These are phyloP conservation scores for Meteorus cinctellus DNA, from an alignment of 2,888 invertebrate genomes.

Conservation along the genomic window DNA sequence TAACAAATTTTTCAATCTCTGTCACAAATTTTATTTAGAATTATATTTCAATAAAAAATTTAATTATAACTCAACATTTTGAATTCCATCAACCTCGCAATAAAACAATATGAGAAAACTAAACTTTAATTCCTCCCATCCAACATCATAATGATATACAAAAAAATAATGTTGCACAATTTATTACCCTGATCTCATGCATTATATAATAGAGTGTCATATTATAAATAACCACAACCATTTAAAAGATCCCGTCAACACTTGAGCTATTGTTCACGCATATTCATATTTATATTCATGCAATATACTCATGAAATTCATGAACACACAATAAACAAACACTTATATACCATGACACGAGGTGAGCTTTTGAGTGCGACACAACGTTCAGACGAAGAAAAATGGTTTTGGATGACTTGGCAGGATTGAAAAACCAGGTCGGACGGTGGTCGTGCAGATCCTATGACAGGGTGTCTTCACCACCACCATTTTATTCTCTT, in stretches of 20 bases:
- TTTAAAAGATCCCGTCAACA: conserved; percentile 13
- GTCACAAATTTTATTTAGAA: too few relatives aligned
- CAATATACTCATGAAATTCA: background rate
- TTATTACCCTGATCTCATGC: background rate
- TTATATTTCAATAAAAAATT: too few relatives aligned
- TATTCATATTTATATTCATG: background rate
- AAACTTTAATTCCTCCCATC: too few relatives aligned
- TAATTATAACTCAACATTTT: too few relatives aligned
- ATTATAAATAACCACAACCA: background rate
- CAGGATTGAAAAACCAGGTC: conserved; percentile 22
- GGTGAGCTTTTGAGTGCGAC: conserved; percentile 32
- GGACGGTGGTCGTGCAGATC: background rate
- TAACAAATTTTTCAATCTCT: too few relatives aligned
- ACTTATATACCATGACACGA: conserved; percentile 10
- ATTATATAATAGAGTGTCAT: background rate
- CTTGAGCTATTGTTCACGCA: conserved; percentile 8
- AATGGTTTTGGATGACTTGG: conserved; percentile 38
- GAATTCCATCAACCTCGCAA: too few relatives aligned
- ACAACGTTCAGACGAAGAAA: conserved; percentile 20
- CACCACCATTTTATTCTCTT: background rate
- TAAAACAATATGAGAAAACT: too few relatives aligned
- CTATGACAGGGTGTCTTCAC: background rate
- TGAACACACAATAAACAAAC: conserved; percentile 10
- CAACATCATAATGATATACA: too few relatives aligned
- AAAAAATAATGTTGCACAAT: background rate